These are phyloP conservation scores for Camponotus fellah DNA, from an alignment of 2,888 invertebrate species.

Conservation along the genomic window DNA sequence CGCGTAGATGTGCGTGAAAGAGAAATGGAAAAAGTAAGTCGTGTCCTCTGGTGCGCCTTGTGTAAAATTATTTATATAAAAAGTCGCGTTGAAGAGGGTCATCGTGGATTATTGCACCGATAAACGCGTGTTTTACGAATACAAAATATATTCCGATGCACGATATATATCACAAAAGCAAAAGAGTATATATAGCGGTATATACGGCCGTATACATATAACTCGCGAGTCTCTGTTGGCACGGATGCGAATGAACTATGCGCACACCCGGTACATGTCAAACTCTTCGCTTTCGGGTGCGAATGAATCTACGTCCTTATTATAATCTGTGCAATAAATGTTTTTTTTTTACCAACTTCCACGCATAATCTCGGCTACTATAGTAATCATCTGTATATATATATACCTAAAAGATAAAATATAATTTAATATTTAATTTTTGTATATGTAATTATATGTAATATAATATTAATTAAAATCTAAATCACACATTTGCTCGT, in stretches of 20 bases:
- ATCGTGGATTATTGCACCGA: slow-evolving; percentile 57
- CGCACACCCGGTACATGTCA: slow-evolving; percentile 34
- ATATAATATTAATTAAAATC: slow-evolving; percentile 54
- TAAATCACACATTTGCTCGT: slow-evolving; percentile 53
- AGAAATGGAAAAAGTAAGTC: slow-evolving; percentile 44
- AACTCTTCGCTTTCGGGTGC: slow-evolving; percentile 21
- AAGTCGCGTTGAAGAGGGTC: slow-evolving; percentile 60
- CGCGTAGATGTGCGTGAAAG: slow-evolving; percentile 25
- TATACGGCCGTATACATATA: slow-evolving; percentile 5
- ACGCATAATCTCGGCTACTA: slow-evolving; percentile 43
- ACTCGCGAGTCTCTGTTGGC: slow-evolving; percentile 17
- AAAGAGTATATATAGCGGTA: slow-evolving; percentile 47
- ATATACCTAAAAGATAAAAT: slow-evolving; percentile 69
- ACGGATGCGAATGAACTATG: slow-evolving; percentile 42
- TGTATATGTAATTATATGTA: slow-evolving; percentile 47
- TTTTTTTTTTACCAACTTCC: slow-evolving; percentile 10
- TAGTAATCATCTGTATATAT: slow-evolving; percentile 59
- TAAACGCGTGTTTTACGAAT: slow-evolving; percentile 76
- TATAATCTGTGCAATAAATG: slow-evolving; percentile 29
- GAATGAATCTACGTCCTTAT: slow-evolving; percentile 25
- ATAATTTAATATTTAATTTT: slow-evolving; percentile 59
- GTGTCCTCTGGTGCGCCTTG: background rate
- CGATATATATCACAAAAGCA: slow-evolving; percentile 80
- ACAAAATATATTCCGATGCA: slow-evolving; percentile 80
- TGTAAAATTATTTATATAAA: slow-evolving; percentile 75